phyloP scores from a whole-genome alignment of 1,140 invertebrate genomes.

The Heliothis subflexa region DNA sequence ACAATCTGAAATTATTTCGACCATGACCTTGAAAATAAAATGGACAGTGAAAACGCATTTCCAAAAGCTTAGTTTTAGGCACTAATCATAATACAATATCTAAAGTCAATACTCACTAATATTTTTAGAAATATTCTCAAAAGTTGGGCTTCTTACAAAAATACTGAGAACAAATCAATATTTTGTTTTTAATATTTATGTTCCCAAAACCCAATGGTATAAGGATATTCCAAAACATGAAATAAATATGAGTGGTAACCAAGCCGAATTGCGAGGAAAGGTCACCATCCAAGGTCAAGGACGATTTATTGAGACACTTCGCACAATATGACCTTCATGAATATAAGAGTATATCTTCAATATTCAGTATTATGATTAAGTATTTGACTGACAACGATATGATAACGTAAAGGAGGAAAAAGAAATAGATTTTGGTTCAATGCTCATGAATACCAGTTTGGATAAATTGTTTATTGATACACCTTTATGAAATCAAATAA shows the following conservation, averaged over 20 bases:
- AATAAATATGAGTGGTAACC: conserved; percentile 31
- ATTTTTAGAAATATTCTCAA: conserved; percentile 15
- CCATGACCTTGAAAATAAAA: too few relatives aligned
- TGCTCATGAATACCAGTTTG: too few relatives aligned
- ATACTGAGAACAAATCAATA: conserved; percentile 4
- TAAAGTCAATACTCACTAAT: conserved; percentile 2
- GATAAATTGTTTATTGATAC: too few relatives aligned
- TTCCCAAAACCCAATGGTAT: conserved; percentile 40
- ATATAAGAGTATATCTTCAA: conserved; percentile 30
- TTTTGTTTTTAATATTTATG: conserved; percentile 41
- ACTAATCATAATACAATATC: conserved; percentile 37
- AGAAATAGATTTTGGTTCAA: too few relatives aligned
- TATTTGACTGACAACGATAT: conserved; percentile 19
- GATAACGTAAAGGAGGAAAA: neutral
- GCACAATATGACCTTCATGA: conserved; percentile 30
- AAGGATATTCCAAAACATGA: conserved; percentile 17
- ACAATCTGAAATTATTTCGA: too few relatives aligned
- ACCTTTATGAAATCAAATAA: neutral
- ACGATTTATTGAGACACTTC: conserved; percentile 37
- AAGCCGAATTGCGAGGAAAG: neutral
- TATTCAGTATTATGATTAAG: conserved; percentile 39
- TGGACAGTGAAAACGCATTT: conserved; percentile 14
- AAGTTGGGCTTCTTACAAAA: conserved; percentile 16
- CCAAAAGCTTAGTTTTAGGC: conserved; percentile 36
- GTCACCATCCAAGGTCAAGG: conserved; percentile 12